Evolutionary conservation across 2,113 vertebrate genomes (phyloP), one percentile per base, ranked within the genome.

Genomic region (Excalfactoria chinensis): DNA sequence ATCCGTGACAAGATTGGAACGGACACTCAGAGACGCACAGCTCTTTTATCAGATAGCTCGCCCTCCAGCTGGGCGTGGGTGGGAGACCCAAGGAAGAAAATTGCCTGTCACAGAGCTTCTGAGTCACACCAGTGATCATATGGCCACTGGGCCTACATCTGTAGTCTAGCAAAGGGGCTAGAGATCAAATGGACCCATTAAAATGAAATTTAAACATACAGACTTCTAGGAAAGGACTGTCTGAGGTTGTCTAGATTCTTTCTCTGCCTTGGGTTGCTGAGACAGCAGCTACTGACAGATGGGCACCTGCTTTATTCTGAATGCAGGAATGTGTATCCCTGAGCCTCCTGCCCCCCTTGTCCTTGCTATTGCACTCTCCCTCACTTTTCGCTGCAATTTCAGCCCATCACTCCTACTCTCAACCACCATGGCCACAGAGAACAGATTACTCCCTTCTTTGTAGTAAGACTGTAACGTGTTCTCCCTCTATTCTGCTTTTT

Each of bases 31-130:
- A 79, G 77, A 75, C 10, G 51, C 51, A 34, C 40, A 70, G 78
- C 83, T 76, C 78, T 92, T 71, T 84, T 72, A 84, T 84, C n/a
- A 62, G 72, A 51, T 44, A 78, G 87, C 76, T 70, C 85, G 60
- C 71, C 83, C 83, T 87, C 74, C 60, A 84, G 70, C 74, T 25
- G 64, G 40, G 43, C 1, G 19, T 60, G 86, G 67, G 56, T 74
- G 81, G 90, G 71, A 81, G 67, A 92, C 78, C 86, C 75, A 70
- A 37, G 62, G 78, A 82, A 93, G 86, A 60, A 94, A 94, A 94
- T 74, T 88, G 75, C 67, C 79, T 74, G 86, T 84, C 84, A 84
- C 41, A 67, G 70, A 84, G 66, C n/a, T 73, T 37, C 67, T 34
- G 62, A 88, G 71, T 82, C 92, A 78, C 58, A 11, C 22, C 13